A percentile compares a stretch with the other conserved stretches of the same genome.
These are phyloP conservation scores for Zonotrichia leucophrys DNA, from an alignment of 2,113 vertebrate genomes.

Conservation along the genomic window DNA sequence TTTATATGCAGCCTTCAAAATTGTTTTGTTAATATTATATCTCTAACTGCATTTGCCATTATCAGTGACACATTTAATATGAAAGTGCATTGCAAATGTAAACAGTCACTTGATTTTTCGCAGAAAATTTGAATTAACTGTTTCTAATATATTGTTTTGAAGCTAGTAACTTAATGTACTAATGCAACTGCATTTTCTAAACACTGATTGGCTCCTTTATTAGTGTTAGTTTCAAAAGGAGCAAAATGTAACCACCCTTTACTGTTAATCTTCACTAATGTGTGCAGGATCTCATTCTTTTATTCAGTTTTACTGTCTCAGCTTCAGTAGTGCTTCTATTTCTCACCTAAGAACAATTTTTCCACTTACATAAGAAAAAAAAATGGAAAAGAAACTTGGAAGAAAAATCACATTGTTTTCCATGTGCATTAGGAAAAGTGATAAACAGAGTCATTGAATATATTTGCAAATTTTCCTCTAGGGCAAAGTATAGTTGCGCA, in stretches of 20 bases:
- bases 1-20: neutral
- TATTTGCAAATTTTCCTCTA: slow-evolving; percentile 17
- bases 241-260: neutral
- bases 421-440: neutral
- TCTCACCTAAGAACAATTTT: neutral
- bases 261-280: neutral
- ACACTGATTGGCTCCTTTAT: neutral
- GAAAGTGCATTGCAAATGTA: neutral
- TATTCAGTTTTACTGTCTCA: neutral
- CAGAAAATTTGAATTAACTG: neutral
- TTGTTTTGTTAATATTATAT: neutral
- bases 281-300: neutral
- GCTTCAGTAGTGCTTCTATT: neutral
- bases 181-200: neutral
- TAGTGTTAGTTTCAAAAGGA: neutral
- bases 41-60: neutral
- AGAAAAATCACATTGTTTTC: slow-evolving; percentile 25
- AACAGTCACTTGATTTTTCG: neutral
- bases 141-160: neutral
- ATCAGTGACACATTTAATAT: neutral
- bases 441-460: slow-evolving; percentile 12
- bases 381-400: neutral
- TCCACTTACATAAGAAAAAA: neutral
- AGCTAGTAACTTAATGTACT: neutral
- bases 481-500: neutral